phyloP scores from a whole-genome alignment of 2,113 vertebrate genomes.

The Chrysemys picta region DNA sequence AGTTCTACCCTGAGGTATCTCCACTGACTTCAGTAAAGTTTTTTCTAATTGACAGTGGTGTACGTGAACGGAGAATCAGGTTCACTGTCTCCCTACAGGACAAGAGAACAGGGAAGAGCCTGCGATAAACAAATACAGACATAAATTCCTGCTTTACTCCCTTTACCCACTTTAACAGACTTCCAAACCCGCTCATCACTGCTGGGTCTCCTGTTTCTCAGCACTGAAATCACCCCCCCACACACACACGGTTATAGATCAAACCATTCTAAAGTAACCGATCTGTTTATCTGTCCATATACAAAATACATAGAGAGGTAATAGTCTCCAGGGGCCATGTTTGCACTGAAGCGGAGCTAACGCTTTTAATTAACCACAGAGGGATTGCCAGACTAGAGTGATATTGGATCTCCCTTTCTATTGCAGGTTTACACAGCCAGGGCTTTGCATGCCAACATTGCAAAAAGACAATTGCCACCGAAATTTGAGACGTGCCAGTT shows the following conservation, averaged over 20 bases:
- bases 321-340: not conserved
- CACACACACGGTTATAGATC: fast-evolving
- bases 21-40: not conserved
- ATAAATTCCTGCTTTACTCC: not conserved
- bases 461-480: conserved; percentile 33
- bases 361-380: not conserved
- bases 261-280: not conserved
- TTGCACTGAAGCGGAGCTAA: not conserved
- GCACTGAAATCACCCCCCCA: not conserved
- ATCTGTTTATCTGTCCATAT: not conserved
- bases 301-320: fast-evolving
- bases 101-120: not conserved
- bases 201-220: not conserved
- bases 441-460: not conserved
- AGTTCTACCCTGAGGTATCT: not conserved
- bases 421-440: not conserved
- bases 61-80: not conserved
- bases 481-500: conserved; percentile 27
- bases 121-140: not conserved
- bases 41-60: not conserved
- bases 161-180: not conserved
- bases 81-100: not conserved
- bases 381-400: not conserved
- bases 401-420: not conserved
- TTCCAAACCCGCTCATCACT: not conserved